phyloP scores from a whole-genome alignment of 2,797 vertebrate species.

The Calcarius lapponicus region DNA sequence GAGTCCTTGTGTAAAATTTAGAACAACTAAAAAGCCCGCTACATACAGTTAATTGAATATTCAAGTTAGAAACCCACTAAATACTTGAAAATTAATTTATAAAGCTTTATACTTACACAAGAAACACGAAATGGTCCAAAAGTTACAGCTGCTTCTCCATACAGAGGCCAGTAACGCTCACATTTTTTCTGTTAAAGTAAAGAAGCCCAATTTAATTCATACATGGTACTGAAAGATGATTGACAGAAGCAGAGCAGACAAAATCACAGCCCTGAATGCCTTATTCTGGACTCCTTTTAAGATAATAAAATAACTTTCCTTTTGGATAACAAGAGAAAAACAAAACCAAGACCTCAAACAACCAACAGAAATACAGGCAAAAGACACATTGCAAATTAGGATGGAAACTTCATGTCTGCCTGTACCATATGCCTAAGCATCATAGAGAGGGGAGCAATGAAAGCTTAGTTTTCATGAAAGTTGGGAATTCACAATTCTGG shows the following conservation, averaged over 20 bases:
- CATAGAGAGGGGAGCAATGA: not conserved
- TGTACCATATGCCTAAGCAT: not conserved
- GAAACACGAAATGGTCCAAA: constrained; percentile 95
- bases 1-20: not conserved
- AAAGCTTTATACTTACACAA: constrained; percentile 86
- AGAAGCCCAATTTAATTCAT: not conserved
- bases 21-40: not conserved
- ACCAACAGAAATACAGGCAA: not conserved
- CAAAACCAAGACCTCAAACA: not conserved
- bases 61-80: not conserved
- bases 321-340: not conserved
- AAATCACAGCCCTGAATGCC: not conserved
- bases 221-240: not conserved
- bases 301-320: not conserved
- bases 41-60: not conserved
- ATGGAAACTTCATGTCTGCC: not conserved
- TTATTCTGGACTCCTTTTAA: not conserved
- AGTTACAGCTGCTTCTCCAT: constrained; percentile 85
- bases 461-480: not conserved
- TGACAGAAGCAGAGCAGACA: not conserved
- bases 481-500: not conserved
- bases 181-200: constrained; percentile 92
- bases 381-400: not conserved
- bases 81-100: not conserved
- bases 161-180: constrained; percentile 92